phyloP scores from a whole-genome alignment of 2,888 invertebrate genomes.

The Polydrusus tereticollis region DNA sequence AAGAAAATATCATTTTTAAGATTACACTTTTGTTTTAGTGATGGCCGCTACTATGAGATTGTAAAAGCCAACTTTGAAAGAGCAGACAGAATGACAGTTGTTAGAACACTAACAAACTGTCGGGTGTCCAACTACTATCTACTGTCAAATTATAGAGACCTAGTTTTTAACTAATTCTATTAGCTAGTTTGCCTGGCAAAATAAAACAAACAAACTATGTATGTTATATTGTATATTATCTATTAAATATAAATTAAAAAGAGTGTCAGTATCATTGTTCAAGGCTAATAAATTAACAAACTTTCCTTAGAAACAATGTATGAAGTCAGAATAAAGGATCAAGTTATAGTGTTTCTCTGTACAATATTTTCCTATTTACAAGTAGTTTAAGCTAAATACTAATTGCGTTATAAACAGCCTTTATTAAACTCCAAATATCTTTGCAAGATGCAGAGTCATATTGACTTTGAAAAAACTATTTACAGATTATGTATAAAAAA shows the following conservation, averaged over 20 bases:
- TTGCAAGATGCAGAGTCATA: conserved; percentile 4
- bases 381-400: not conserved
- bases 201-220: conserved; percentile 29
- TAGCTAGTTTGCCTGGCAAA: not conserved
- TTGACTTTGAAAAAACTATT: conserved; percentile 47
- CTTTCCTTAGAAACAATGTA: conserved; percentile 21
- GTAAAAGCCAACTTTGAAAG: conserved; percentile 99
- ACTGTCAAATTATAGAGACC: conserved; percentile 92
- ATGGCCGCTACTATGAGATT: conserved; percentile 99
- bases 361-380: conserved; percentile 43
- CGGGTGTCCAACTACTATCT: conserved; percentile 94
- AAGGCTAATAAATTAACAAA: conserved; percentile 29
- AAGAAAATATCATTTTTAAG: not conserved
- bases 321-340: conserved; percentile 14
- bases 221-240: conserved; percentile 47
- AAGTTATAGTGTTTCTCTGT: conserved; percentile 31
- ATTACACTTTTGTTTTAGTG: conserved; percentile 74
- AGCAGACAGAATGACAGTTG: conserved; percentile 96
- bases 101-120: conserved; percentile 96
- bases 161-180: conserved; percentile 83
- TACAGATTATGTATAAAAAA: conserved; percentile 17
- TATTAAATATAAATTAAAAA: conserved; percentile 36
- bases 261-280: conserved; percentile 12
- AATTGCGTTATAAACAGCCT: conserved; percentile 4
- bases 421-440: conserved; percentile 7